Conservation (phyloP, 2,888 invertebrate species). For the Desoria tigrina region DNA sequence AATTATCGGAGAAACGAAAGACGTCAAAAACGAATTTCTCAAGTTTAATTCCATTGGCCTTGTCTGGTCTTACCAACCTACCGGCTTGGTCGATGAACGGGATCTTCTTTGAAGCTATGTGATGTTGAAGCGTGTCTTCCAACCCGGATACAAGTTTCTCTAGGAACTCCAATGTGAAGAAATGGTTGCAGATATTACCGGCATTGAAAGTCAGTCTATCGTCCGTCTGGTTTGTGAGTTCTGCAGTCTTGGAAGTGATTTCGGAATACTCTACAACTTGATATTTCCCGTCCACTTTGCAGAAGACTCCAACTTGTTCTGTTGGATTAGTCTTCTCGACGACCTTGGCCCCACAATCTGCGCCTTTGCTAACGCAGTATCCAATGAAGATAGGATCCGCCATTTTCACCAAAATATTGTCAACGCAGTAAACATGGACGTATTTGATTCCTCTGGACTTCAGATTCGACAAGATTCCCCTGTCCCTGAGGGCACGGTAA, state of each 20-base stretch:
- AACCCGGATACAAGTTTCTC: constrained; percentile 69
- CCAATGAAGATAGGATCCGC: constrained; percentile 96
- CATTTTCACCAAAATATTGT: constrained; percentile 95
- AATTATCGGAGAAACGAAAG: constrained; percentile 86
- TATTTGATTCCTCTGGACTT: constrained; percentile 75
- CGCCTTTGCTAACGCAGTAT: constrained; percentile 82
- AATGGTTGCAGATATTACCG: constrained; percentile 98
- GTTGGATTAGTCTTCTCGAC: constrained; percentile 86
- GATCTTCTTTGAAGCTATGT: constrained; percentile 97
- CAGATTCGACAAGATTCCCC: constrained; percentile 78
- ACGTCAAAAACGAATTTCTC: constrained; percentile 99
- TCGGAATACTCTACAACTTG: constrained; percentile 97
- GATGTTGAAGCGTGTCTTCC: constrained; percentile 78
- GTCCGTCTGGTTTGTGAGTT: constrained; percentile 68
- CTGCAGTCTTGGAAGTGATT: constrained; percentile 81
- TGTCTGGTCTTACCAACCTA: constrained; percentile 70
- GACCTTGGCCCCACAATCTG: constrained; percentile 90
- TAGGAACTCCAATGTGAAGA: constrained; percentile 85
- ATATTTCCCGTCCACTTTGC: constrained; percentile 83
- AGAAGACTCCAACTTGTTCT: constrained; percentile 95
- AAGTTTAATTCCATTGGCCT: constrained; percentile 94
- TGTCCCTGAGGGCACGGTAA: constrained; percentile 73
- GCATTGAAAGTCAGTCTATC: constrained; percentile 86
- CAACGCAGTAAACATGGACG: constrained; percentile 95
- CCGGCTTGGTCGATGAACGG: constrained; percentile 76